phyloP scores from a whole-genome alignment of 2,888 invertebrate genomes.

The Chironomus riparius region DNA sequence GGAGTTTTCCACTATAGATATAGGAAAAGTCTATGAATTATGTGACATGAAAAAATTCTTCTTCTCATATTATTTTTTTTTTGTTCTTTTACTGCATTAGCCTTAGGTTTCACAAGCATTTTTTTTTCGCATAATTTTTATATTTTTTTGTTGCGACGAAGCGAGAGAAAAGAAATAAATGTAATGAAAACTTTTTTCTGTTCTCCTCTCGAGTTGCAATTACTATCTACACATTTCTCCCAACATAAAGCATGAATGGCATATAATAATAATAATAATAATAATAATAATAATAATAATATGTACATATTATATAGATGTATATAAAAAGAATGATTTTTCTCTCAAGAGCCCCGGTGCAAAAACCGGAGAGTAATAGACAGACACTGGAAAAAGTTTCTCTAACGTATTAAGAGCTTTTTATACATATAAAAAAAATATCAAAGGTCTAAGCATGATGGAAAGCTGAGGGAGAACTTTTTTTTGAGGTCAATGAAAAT shows the following conservation, averaged over 20 bases:
- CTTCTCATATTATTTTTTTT: not conserved
- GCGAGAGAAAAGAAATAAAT: not conserved
- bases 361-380: not conserved
- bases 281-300: too few species aligned
- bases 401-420: not conserved
- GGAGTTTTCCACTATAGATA: not conserved
- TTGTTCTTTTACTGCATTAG: not conserved
- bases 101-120: not conserved
- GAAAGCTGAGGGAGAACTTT: not conserved
- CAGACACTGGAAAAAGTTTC: not conserved
- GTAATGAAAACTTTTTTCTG: not conserved
- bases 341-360: not conserved
- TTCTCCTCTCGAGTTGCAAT: not conserved
- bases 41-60: not conserved
- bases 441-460: not conserved
- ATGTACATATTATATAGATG: not conserved
- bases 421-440: not conserved
- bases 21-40: constrained; percentile 4
- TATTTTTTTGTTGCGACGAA: too few species aligned
- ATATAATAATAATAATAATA: too few species aligned
- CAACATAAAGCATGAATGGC: not conserved
- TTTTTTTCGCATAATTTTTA: not conserved
- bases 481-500: constrained; percentile 8
- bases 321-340: not conserved
- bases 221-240: constrained; percentile 1